phyloP scores from a whole-genome alignment of 2,888 invertebrate genomes.

The Aporophyla nigra region DNA sequence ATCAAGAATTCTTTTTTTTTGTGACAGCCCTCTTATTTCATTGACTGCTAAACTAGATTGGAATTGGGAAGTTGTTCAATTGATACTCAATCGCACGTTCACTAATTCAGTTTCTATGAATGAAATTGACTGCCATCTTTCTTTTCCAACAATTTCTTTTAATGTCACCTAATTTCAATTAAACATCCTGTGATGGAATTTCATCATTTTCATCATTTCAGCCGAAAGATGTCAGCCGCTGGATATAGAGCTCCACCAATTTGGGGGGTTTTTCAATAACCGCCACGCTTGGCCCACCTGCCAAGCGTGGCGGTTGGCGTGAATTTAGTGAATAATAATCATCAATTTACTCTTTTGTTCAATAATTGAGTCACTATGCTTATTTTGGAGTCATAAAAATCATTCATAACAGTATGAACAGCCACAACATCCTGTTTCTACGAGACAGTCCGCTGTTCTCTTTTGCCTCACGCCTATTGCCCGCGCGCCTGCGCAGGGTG shows the following conservation, averaged over 20 bases:
- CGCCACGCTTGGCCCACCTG: too few species aligned
- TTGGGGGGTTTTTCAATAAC: too few species aligned
- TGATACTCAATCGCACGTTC: neutral
- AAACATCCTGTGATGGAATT: neutral
- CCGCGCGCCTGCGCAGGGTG: constrained; percentile 85
- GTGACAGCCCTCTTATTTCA: neutral
- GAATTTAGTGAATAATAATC: neutral
- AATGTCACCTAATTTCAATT: neutral
- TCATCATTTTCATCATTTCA: too few species aligned
- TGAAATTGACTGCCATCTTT: too few species aligned
- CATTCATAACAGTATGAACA: neutral
- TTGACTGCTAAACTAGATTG: neutral
- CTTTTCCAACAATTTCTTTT: neutral
- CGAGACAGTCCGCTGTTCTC: constrained; percentile 38
- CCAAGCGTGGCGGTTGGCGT: too few species aligned
- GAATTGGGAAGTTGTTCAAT: too few species aligned
- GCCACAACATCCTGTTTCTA: constrained; percentile 41
- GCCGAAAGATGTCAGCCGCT: too few species aligned
- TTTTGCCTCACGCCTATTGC: constrained; percentile 65
- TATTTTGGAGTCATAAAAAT: neutral
- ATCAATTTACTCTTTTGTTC: neutral
- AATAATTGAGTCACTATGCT: neutral
- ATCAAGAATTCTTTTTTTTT: neutral
- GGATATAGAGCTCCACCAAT: too few species aligned
- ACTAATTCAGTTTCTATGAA: too few species aligned